Percentiles rank a stretch among this genome's conserved stretches.
Evolutionary conservation across 2,797 vertebrate genomes (phyloP).

Genomic region (Alfaro cultratus): DNA sequence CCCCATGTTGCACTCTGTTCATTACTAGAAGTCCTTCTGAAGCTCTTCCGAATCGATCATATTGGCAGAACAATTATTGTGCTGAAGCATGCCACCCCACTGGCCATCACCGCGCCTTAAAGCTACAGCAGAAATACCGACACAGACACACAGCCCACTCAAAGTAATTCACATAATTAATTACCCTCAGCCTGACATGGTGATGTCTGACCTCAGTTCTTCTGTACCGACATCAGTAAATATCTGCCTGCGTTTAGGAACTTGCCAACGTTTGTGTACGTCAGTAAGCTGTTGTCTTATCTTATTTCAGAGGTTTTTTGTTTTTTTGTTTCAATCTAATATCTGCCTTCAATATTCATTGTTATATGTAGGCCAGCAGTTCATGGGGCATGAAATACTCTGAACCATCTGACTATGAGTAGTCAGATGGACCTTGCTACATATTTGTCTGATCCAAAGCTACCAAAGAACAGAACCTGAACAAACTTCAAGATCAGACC

Average conservation of each 20-base stretch:
- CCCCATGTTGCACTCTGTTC: background rate
- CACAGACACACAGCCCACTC: background rate
- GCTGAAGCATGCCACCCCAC: slow-evolving; percentile 28
- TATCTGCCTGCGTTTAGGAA: background rate
- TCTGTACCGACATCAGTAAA: background rate
- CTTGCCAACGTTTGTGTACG: background rate
- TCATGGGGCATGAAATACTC: background rate
- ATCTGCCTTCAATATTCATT: background rate
- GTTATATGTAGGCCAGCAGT: background rate
- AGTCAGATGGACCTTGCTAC: background rate
- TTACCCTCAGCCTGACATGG: background rate
- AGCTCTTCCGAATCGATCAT: slow-evolving; percentile 36
- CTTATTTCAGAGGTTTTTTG: background rate
- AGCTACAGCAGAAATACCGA: background rate
- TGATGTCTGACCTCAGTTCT: background rate
- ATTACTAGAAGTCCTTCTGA: background rate
- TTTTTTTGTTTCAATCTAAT: background rate
- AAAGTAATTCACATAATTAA: background rate
- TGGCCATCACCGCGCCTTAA: slow-evolving; percentile 15
- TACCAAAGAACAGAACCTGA: background rate
- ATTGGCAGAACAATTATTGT: slow-evolving; percentile 40
- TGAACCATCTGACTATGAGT: too few relatives aligned
- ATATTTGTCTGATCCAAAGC: background rate
- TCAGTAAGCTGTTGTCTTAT: background rate
- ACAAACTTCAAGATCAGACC: background rate